phyloP scores from a whole-genome alignment of 2,113 vertebrate genomes.

The Conger conger region DNA sequence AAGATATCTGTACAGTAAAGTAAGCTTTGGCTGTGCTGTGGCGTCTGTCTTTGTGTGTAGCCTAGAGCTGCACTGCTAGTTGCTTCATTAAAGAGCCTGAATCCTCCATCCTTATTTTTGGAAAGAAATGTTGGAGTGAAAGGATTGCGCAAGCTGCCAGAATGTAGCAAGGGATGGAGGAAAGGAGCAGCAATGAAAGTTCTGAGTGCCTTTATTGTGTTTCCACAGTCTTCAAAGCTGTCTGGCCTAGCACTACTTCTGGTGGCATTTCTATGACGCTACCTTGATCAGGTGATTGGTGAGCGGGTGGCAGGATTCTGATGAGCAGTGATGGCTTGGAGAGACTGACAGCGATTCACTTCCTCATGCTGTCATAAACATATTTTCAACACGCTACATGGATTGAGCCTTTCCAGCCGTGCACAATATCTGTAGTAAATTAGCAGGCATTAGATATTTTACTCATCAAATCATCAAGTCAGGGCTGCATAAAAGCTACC shows the following conservation, averaged over 20 bases:
- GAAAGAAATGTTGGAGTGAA: slow-evolving; percentile 44
- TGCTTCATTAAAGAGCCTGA: slow-evolving; percentile 51
- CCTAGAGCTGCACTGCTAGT: slow-evolving; percentile 44
- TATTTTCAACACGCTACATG: background rate
- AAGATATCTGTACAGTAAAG: slow-evolving; percentile 35
- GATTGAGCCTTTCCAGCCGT: background rate
- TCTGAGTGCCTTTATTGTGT: slow-evolving; percentile 42
- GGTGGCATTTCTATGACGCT: slow-evolving; percentile 25
- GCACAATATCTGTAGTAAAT: background rate
- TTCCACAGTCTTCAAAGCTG: slow-evolving; percentile 47
- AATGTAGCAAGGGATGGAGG: slow-evolving; percentile 39
- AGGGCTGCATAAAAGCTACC: background rate
- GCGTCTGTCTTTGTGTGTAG: slow-evolving; percentile 48
- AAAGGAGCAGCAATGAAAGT: slow-evolving; percentile 42
- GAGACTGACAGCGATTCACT: slow-evolving; percentile 16
- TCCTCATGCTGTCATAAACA: slow-evolving; percentile 1
- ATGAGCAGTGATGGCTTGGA: background rate
- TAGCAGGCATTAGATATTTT: background rate
- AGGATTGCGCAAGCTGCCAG: slow-evolving; percentile 47
- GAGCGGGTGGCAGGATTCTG: background rate
- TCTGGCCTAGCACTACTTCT: slow-evolving; percentile 39
- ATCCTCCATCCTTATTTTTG: slow-evolving; percentile 52
- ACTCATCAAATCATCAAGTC: too few relatives aligned
- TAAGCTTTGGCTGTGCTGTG: slow-evolving; percentile 36
- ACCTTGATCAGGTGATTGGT: slow-evolving; percentile 31